Conservation (phyloP, 2,113 vertebrate species). For the Protobothrops flavoviridis region DNA sequence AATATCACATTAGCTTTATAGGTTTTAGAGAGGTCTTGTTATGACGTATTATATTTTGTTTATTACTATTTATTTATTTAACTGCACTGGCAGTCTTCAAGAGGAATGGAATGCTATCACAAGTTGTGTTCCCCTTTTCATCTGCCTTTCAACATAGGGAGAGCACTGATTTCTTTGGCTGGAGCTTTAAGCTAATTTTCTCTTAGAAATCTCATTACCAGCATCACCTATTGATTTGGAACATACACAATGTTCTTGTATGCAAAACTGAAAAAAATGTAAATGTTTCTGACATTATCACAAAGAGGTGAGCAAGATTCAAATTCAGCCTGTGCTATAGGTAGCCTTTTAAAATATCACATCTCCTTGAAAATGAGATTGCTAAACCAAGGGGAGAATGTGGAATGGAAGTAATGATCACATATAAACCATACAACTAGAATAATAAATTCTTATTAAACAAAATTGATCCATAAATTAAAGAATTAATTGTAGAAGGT, state of each 20-base stretch:
- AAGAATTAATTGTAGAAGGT: slow-evolving; percentile 36
- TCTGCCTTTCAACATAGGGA: background rate
- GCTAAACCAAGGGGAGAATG: slow-evolving; percentile 28
- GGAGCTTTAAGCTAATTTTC: background rate
- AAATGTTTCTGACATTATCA: slow-evolving; percentile 45
- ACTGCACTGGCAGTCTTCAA: background rate
- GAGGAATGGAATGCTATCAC: background rate
- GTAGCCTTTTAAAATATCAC: slow-evolving; percentile 42
- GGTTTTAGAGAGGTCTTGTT: background rate
- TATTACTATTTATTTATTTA: background rate
- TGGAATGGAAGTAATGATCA: slow-evolving; percentile 36
- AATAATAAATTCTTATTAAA: slow-evolving; percentile 30
- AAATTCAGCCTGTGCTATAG: slow-evolving; percentile 10
- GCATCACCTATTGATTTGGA: background rate
- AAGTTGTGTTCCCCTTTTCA: background rate
- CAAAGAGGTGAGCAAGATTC: slow-evolving; percentile 25
- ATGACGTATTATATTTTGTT: background rate
- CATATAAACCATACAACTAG: slow-evolving; percentile 24
- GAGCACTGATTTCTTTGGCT: background rate
- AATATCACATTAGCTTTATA: background rate
- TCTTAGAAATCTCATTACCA: background rate
- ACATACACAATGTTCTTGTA: background rate
- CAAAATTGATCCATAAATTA: slow-evolving; percentile 26
- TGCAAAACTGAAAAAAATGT: slow-evolving; percentile 32
- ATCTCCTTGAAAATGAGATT: slow-evolving; percentile 13